These are phyloP conservation scores for Gopherus flavomarginatus DNA, from an alignment of 2,113 vertebrate species.

Conservation along the genomic window DNA sequence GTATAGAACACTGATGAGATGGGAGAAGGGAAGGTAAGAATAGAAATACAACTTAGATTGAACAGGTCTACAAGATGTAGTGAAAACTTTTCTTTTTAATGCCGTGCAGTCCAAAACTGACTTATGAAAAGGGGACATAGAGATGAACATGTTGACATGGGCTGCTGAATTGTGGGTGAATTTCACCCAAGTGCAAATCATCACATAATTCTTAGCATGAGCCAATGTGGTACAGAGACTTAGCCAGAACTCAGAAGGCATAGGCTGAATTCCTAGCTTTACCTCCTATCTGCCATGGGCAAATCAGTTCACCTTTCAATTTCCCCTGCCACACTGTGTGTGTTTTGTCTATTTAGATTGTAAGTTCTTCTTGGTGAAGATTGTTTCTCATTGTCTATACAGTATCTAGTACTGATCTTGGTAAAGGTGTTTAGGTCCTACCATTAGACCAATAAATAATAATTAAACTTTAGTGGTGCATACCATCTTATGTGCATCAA, in stretches of 20 bases:
- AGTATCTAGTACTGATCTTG: background rate
- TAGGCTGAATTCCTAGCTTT: too few species aligned
- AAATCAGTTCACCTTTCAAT: background rate
- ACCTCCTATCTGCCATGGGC: background rate
- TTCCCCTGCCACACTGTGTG: background rate
- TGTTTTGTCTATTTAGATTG: background rate
- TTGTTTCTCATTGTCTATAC: background rate
- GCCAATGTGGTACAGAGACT: background rate
- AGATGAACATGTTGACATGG: fast-evolving
- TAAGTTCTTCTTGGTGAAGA: background rate
- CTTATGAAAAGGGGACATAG: background rate
- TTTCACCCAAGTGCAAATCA: background rate
- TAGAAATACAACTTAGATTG: background rate
- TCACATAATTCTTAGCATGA: background rate
- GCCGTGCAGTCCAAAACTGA: background rate
- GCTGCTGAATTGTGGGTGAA: background rate
- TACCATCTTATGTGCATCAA: background rate
- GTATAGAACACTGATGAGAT: background rate
- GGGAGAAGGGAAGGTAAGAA: too few species aligned
- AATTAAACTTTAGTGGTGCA: background rate
- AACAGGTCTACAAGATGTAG: background rate
- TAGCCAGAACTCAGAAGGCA: too few species aligned
- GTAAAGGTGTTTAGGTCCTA: background rate
- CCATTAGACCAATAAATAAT: background rate
- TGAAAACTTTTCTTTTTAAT: background rate